Base-by-base conservation (phyloP, 2,888 invertebrate genomes). In the Neuroscelio doddi region DNA sequence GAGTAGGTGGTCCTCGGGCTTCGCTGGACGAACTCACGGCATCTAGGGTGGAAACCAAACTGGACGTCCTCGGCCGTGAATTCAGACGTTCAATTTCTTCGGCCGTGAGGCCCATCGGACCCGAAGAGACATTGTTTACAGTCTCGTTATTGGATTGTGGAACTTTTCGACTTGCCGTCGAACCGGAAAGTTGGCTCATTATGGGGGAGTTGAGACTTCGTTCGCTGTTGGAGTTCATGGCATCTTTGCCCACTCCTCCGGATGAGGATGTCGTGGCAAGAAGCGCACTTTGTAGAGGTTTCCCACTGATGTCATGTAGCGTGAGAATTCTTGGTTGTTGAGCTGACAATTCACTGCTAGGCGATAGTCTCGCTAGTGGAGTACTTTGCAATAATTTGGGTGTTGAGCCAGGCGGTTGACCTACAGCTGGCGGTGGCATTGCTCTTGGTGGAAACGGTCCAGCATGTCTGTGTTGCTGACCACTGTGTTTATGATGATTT, bases 241-340 rank as follows among this genome's bases (percentile, higher is more conserved):
- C 93, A 83, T 94, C 94, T 85, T 94, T 94, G 7, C 93, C 93
- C 1, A 93, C 94, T 1, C 93, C 93, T 1, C 94, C 94, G 0
- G 94, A 94, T 76, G 94, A 93, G 1, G 94, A 95, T 1, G 95
- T 94, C 2, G 96, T 95, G 2, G 95, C 96, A 59, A 96, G 85
- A 9, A 96, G 86, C 0, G 96, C 96, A 73, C 93, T 94, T 81
- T 96, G 96, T 44, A 96, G 84, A 0, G 96, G 96, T 80, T 96
- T 96, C 0, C 96, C 96, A 67, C 96, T 96, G 78, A 96, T 95
- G 80, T 96, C 96, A 83, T 96, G 94, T 27, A 96, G 86, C 0
- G 96, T 96, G n/a, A 96, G 86, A 76, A 97, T 97, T 70, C 96
- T 87, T 0, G 96, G 96, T 76, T 95, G 95, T 80, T 96, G 96